A percentile compares a stretch with the other conserved stretches of the same genome.
These are phyloP conservation scores for Pao palembangensis DNA, from an alignment of 2,113 vertebrate genomes.

Conservation along the genomic window DNA sequence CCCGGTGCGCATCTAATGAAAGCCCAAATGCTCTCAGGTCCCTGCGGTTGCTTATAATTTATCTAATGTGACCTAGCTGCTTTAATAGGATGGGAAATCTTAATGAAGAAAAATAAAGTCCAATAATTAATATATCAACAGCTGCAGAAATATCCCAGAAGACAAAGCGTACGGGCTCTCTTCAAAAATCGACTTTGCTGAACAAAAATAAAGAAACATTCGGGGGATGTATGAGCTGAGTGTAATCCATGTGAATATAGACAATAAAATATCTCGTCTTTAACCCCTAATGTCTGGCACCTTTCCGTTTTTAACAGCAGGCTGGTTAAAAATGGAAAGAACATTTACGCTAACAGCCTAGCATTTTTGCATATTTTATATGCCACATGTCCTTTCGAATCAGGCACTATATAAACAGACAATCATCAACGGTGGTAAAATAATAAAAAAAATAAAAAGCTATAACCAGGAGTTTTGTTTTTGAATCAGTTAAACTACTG, in stretches of 20 bases:
- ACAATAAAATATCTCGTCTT: conserved; percentile 21
- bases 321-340: no score
- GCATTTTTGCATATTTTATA: no score
- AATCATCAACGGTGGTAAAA: no score
- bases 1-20: conserved; percentile 3
- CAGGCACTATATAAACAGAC: conserved; percentile 14
- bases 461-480: conserved; percentile 59
- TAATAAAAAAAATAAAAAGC: conserved; percentile 32
- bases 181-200: conserved; percentile 35
- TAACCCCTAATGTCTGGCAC: no score
- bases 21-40: background rate
- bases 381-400: no score
- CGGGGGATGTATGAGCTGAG: background rate
- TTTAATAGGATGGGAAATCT: conserved; percentile 19
- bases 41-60: background rate
- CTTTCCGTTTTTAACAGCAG: no score
- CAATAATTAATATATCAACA: conserved; percentile 31
- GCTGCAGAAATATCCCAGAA: conserved; percentile 28
- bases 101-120: conserved; percentile 15
- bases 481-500: conserved; percentile 44
- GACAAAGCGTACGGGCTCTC: conserved; percentile 24
- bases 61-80: conserved; percentile 16
- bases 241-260: background rate
- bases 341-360: no score
- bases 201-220: conserved; percentile 30